Evolutionary conservation across 2,797 vertebrate genomes (phyloP), one percentile per base, ranked within the genome.

Genomic region (Balearica regulorum): DNA sequence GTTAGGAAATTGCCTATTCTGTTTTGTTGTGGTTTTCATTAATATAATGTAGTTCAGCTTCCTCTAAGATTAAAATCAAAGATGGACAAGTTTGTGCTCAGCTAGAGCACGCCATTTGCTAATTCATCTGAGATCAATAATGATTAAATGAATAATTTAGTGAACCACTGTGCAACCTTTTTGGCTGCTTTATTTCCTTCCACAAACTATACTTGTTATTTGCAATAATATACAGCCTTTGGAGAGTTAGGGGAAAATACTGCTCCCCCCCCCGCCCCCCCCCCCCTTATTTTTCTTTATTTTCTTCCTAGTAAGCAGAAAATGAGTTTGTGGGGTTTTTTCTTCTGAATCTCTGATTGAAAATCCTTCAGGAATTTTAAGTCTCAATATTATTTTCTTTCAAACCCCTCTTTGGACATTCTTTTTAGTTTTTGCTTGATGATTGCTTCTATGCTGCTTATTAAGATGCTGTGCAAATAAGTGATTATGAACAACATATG

Each of bases 61-160:
- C 85, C 79, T 58, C 82, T 64, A 93, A 96, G 94, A 96, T 96
- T 94, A 94, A 94, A 97, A 96, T 97, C 83, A 95, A 94, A 94
- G 84, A 96, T 62, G 51, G 96, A 93, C 96, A 95, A 93, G 71
- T 81, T 73, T 64, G 66, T 90, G 44, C 77, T 93, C 84, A 90
- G 75, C 75, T 77, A 92, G 64, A 97, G 51, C 55, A 85, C 58
- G 71, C 81, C 31, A 78, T 87, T 97, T 96, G 13, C 83, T 96
- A 97, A 97, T 95, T 97, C 91, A 95, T 91, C 83, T 94, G 87
- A 97, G 89, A 97, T 97, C 95, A 97, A 93, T 97, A 97, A 94
- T 69, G 76, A 64, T 94, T 93, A 91, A 93, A 97, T 97, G 85
- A 97, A 97, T 97, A 95, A 96, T 97, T 97, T 96, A 97, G 86